Evolutionary conservation across 2,113 vertebrate genomes (phyloP).

Genomic region (Pterocles gutturalis): DNA sequence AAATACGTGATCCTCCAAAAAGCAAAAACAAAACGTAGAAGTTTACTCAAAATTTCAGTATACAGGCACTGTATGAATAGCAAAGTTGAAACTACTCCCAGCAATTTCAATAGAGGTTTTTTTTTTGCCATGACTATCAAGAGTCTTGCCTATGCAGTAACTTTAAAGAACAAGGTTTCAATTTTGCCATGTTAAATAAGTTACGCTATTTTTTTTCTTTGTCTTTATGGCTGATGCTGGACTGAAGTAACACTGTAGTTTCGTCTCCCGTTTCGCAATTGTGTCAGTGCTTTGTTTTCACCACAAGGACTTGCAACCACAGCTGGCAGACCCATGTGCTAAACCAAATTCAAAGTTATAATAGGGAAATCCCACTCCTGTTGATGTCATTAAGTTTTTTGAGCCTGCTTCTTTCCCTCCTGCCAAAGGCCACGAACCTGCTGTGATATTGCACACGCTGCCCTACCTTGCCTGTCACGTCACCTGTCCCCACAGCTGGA

Average conservation of each 20-base stretch:
- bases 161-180: not conserved
- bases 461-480: not conserved
- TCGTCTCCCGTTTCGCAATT: not conserved
- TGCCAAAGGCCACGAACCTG: not conserved
- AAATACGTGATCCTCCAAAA: not conserved
- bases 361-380: not conserved
- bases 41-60: not conserved
- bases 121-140: not conserved
- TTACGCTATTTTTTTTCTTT: not conserved
- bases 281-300: not conserved
- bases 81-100: not conserved
- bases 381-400: not conserved
- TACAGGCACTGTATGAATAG: not conserved
- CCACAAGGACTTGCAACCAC: not conserved
- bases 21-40: not conserved
- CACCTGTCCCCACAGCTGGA: not conserved
- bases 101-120: not conserved
- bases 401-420: not conserved
- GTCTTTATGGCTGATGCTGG: not conserved
- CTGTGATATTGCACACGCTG: accelerated
- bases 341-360: not conserved
- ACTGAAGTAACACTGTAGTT: not conserved
- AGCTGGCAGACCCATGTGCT: not conserved
- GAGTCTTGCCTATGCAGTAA: not conserved
- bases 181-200: accelerated